Conservation (phyloP, 1,140 invertebrate genomes). For the Drosophila grimshawi region DNA sequence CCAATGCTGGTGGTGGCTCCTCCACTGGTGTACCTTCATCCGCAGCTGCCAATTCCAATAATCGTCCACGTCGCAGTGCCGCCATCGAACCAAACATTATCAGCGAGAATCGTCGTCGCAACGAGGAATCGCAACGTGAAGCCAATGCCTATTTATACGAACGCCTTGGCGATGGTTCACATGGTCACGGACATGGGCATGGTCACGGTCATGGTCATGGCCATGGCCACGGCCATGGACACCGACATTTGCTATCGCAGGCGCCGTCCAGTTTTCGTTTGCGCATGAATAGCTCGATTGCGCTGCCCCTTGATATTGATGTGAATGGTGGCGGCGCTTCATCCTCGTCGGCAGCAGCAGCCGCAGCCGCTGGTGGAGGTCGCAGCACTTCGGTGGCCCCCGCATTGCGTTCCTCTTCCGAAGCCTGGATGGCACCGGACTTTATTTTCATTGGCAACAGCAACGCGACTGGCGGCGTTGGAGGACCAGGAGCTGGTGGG, state of each 20-base stretch:
- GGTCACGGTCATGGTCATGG: constrained; percentile 8
- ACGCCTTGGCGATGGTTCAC: constrained; percentile 27
- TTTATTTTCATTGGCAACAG: constrained; percentile 53
- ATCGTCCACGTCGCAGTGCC: constrained; percentile 67
- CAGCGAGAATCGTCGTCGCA: constrained; percentile 15
- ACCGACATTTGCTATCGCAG: constrained; percentile 47
- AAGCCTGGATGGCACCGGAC: constrained; percentile 69
- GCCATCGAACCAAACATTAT: constrained; percentile 45
- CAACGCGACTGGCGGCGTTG: neutral
- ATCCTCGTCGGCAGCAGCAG: neutral
- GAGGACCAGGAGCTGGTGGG: neutral
- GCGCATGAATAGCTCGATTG: constrained; percentile 65
- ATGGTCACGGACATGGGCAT: neutral
- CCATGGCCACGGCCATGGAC: neutral
- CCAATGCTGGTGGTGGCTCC: neutral
- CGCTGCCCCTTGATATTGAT: constrained; percentile 68
- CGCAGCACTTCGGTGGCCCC: constrained; percentile 25
- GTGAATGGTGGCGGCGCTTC: constrained; percentile 48
- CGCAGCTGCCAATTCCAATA: constrained; percentile 44
- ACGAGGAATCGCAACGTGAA: constrained; percentile 19
- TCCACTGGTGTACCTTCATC: neutral
- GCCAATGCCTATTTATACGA: constrained; percentile 52
- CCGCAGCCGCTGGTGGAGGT: neutral
- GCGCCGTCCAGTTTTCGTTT: constrained; percentile 57
- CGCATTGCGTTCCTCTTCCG: constrained; percentile 58